Conservation (phyloP, 1,140 invertebrate genomes). For the Tyrophagus putrescentiae region DNA sequence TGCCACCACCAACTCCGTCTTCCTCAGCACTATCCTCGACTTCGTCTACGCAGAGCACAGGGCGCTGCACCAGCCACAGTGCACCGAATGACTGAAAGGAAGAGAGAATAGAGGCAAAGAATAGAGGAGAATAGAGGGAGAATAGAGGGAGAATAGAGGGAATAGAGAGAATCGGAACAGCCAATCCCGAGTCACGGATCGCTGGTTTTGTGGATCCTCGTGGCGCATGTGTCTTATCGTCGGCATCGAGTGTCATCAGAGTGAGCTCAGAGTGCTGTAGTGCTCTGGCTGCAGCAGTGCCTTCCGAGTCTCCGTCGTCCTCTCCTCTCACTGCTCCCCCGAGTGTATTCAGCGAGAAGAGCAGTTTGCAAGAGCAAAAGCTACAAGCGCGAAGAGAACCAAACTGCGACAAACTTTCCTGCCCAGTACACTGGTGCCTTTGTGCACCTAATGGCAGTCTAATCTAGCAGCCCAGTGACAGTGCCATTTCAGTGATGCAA, state of each 20-base stretch:
- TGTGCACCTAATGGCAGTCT: slow-evolving; percentile 14
- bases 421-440: slow-evolving; percentile 1
- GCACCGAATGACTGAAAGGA: no score
- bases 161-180: background rate
- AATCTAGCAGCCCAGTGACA: background rate
- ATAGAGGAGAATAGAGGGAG: no score
- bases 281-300: no score
- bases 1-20: slow-evolving; percentile 1
- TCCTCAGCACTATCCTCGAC: background rate
- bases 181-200: slow-evolving; percentile 14
- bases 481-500: background rate
- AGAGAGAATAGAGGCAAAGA: no score
- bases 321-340: background rate
- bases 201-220: background rate
- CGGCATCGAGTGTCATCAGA: background rate
- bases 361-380: background rate
- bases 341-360: background rate
- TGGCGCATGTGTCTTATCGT: background rate
- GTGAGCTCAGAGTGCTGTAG: no score
- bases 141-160: no score
- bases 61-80: no score
- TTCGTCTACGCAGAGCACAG: no score
- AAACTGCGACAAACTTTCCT: slow-evolving; percentile 9
- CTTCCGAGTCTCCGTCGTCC: no score
- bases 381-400: background rate